These are phyloP conservation scores for Hydropsyche betteni DNA, from an alignment of 2,888 invertebrate genomes.

Conservation along the genomic window DNA sequence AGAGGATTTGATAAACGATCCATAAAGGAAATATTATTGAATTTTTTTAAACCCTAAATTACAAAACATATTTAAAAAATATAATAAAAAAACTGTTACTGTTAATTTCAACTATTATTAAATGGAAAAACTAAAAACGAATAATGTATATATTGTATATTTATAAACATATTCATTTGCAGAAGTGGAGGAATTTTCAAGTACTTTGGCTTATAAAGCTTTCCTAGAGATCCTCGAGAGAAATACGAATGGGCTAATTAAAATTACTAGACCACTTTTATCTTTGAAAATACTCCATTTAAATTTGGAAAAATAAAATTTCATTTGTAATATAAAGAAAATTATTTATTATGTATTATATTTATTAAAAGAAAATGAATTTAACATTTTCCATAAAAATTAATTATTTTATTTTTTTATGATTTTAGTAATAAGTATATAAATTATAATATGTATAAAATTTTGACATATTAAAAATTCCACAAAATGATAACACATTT, in stretches of 20 bases:
- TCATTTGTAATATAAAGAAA: background rate
- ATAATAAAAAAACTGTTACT: no score
- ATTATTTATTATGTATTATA: background rate
- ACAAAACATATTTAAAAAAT: background rate
- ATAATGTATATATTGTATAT: background rate
- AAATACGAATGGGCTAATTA: slow-evolving; percentile 46
- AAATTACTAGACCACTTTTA: slow-evolving; percentile 43
- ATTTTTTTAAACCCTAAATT: background rate
- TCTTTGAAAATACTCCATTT: slow-evolving; percentile 42
- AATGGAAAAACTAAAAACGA: background rate
- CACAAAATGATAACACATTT: no score
- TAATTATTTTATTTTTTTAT: no score
- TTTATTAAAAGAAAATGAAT: background rate
- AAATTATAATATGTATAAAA: no score
- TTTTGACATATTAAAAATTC: no score
- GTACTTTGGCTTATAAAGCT: background rate
- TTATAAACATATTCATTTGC: background rate
- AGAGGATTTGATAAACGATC: slow-evolving; percentile 3
- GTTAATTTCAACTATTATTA: background rate
- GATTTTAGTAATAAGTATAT: no score
- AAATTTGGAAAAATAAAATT: slow-evolving; percentile 26
- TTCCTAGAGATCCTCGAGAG: slow-evolving; percentile 31
- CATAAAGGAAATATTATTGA: background rate
- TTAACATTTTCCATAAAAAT: no score
- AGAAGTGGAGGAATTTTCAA: slow-evolving; percentile 4